A percentile compares a stretch with the other conserved stretches of the same genome.
phyloP scores from a whole-genome alignment of 2,113 vertebrate genomes.

The Candoia aspera region DNA sequence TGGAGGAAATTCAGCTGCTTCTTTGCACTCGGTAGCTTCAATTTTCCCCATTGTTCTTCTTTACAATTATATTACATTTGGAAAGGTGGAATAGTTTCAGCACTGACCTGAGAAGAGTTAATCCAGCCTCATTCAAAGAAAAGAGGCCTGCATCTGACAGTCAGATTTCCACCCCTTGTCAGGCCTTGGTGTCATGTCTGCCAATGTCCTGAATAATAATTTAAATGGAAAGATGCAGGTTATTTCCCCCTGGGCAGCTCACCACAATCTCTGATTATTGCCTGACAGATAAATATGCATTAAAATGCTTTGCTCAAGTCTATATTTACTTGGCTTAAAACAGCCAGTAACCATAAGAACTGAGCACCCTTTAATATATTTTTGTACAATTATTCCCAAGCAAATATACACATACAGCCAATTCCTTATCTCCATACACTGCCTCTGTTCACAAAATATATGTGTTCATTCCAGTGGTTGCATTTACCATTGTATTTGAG shows the following conservation, averaged over 20 bases:
- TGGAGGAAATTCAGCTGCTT: not conserved
- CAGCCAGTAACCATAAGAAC: not conserved
- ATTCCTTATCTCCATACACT: not conserved
- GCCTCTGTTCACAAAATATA: not conserved
- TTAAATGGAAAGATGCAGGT: slow-evolving; percentile 43
- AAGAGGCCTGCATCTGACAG: slow-evolving; percentile 4
- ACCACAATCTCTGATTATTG: slow-evolving; percentile 22
- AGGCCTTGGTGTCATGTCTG: slow-evolving; percentile 20
- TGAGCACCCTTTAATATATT: not conserved
- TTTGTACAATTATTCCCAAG: slow-evolving; percentile 2
- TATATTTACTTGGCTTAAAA: slow-evolving; percentile 5
- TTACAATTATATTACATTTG: slow-evolving; percentile 11
- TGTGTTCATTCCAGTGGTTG: not conserved
- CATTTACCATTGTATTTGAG: not conserved
- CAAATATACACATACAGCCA: not conserved
- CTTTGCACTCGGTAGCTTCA: not conserved
- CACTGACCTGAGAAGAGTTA: slow-evolving; percentile 16
- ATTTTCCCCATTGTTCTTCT: not conserved
- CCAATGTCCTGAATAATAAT: slow-evolving; percentile 30
- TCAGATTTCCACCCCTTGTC: slow-evolving; percentile 12
- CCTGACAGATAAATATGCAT: slow-evolving; percentile 41
- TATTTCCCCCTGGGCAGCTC: slow-evolving; percentile 38
- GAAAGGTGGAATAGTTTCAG: not conserved
- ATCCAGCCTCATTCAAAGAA: not conserved
- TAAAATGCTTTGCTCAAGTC: slow-evolving; percentile 20